phyloP scores from a whole-genome alignment of 2,113 vertebrate species.

The Herpailurus yagouaroundi region DNA sequence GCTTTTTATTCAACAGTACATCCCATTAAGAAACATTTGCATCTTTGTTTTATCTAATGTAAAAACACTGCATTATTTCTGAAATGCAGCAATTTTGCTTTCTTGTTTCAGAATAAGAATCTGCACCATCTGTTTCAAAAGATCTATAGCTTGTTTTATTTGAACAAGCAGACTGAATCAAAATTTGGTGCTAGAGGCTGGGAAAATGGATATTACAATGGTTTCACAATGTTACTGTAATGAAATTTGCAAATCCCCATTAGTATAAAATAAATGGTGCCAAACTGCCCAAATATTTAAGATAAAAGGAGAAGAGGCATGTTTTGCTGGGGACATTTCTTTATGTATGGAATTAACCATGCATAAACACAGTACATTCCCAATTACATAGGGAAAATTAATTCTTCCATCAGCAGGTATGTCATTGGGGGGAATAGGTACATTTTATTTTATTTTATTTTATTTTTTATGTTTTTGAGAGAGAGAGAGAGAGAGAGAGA shows the following conservation, averaged over 20 bases:
- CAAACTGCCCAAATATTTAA: conserved; percentile 21
- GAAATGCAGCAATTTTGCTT: conserved; percentile 16
- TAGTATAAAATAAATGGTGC: not conserved
- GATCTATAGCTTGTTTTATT: conserved; percentile 59
- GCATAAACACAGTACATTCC: not conserved
- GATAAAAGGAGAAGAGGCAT: not conserved
- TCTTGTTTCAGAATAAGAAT: conserved; percentile 51
- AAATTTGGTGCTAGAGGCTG: conserved; percentile 34
- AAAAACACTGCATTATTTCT: conserved; percentile 38
- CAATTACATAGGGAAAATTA: not conserved
- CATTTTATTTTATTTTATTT: no score
- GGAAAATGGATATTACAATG: conserved; percentile 7
- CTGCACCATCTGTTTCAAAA: conserved; percentile 43
- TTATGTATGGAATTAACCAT: not conserved
- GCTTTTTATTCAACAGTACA: not conserved
- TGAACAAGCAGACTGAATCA: conserved; percentile 59
- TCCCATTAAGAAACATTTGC: conserved; percentile 6
- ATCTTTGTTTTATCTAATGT: not conserved
- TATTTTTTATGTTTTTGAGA: no score
- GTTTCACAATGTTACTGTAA: not conserved
- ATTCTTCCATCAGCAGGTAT: not conserved
- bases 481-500: no score
- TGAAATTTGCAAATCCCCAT: conserved; percentile 9
- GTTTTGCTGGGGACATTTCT: conserved; percentile 17
- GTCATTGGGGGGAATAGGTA: not conserved